phyloP scores from a whole-genome alignment of 2,113 vertebrate genomes.

The Maccullochella peelii region DNA sequence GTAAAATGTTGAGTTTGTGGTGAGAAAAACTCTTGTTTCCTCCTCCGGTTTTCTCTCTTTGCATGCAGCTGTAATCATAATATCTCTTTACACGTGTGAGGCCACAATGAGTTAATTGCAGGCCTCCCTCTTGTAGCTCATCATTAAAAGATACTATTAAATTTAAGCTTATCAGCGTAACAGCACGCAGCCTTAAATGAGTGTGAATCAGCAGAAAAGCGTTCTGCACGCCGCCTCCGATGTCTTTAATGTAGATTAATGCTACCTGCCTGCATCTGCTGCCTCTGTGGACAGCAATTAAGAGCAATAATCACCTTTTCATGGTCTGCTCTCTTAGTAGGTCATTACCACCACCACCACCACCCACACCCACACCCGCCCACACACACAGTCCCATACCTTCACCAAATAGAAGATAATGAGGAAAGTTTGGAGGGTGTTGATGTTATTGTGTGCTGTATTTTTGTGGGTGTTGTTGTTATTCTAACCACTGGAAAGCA shows the following conservation, averaged over 20 bases:
- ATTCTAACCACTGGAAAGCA: neutral
- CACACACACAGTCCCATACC: neutral
- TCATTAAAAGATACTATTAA: constrained; percentile 46
- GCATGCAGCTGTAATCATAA: neutral
- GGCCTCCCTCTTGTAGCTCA: constrained; percentile 35
- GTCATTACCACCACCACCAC: constrained; percentile 53
- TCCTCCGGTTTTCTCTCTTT: neutral
- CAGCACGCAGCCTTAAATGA: constrained; percentile 79
- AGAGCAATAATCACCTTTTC: constrained; percentile 90
- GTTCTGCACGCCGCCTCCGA: constrained; percentile 80
- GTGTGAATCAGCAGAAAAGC: constrained; percentile 88
- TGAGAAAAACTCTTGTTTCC: neutral
- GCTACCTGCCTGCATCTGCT: constrained; percentile 87
- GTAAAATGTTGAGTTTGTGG: neutral
- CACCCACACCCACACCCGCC: neutral
- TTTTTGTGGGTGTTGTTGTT: constrained; percentile 32
- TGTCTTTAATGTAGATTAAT: constrained; percentile 94
- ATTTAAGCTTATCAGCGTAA: constrained; percentile 49
- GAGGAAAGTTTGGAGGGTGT: constrained; percentile 57
- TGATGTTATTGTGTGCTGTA: neutral
- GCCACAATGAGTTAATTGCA: constrained; percentile 21
- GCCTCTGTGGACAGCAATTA: constrained; percentile 90
- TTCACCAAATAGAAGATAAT: constrained; percentile 44
- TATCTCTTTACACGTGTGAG: neutral
- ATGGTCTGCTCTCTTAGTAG: constrained; percentile 86